Base-by-base conservation (phyloP, 1,140 invertebrate species). In the Paralvinella palmiformis region DNA sequence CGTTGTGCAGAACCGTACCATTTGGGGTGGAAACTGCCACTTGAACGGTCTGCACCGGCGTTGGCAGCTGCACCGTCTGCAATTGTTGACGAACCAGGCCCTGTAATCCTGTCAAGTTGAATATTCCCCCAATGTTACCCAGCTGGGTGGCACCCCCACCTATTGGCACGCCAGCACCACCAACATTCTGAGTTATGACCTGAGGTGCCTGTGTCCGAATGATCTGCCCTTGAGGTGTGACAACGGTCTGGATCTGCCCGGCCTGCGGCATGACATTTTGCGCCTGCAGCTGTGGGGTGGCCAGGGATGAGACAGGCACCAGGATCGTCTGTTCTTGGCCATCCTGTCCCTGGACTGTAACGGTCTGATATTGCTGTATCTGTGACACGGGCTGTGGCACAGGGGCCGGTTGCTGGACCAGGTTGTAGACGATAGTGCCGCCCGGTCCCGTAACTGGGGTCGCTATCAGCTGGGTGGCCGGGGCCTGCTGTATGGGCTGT, bases 261-360 rank as follows among this genome's bases (percentile, higher is more conserved):
- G 55, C 27, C 22, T 20, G 35, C 33, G 29, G 55, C 2, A 29
- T 29, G 48, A 52, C 33, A 3, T 32, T 20, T 20, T 60, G 27
- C 20, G 4, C 24, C 33, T 41, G 33, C 35, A 41, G 63, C 61
- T 13, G 68, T 24, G 33, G 45, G 59, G 31, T 22, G 57, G 60
- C 68, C 44, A 66, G 65, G 41, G 65, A 36, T 65, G 74, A 73
- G 13, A 74, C 69, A 7, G 90, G 91, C 73, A 93, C 91, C 76
- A 94, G 91, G 27, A 95, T 84, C 0, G 91, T 37, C 32, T 62
- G 59, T 29, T 66, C 48, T 52, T 61, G 48, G 7, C 58, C 91
- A 74, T 95, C 93, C 74, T 94, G 92, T 0, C 92, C 92, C 78
- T 94, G 92, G 5, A 95, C 89, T 24, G 90, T 93, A 7, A 96